These are phyloP conservation scores for Eulemur rufifrons DNA, from an alignment of 2,113 vertebrate genomes.

Conservation along the genomic window DNA sequence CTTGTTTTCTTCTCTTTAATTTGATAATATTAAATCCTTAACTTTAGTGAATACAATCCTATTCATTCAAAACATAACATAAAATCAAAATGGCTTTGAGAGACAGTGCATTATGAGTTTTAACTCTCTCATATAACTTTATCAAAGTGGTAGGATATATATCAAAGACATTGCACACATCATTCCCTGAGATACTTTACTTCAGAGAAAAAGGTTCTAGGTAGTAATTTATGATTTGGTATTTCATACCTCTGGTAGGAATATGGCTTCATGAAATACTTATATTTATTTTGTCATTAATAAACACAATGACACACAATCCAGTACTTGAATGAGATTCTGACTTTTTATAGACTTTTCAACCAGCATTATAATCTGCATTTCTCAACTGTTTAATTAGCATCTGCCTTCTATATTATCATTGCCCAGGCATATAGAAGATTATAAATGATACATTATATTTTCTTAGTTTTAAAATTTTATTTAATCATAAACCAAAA, in stretches of 20 bases:
- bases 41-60: not conserved
- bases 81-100: constrained; percentile 61
- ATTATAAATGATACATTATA: not conserved
- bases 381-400: constrained; percentile 39
- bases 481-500: not conserved
- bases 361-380: constrained; percentile 32
- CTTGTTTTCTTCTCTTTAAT: not conserved
- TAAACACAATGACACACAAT: constrained; percentile 50
- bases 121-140: constrained; percentile 22
- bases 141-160: constrained; percentile 36
- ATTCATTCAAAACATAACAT: not conserved
- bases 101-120: constrained; percentile 24
- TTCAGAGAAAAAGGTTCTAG: constrained; percentile 44
- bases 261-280: constrained; percentile 75
- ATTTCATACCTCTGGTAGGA: constrained; percentile 65
- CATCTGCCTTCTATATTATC: not conserved
- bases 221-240: constrained; percentile 72
- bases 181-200: constrained; percentile 61
- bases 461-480: not conserved
- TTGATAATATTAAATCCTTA: not conserved
- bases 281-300: constrained; percentile 68
- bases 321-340: constrained; percentile 1
- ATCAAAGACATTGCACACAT: constrained; percentile 50
- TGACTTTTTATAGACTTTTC: constrained; percentile 53
- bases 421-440: not conserved